A percentile compares a stretch with the other conserved stretches of the same genome.
Evolutionary conservation across 1,140 invertebrate species (phyloP).

Genomic region (Papilio glaucus): DNA sequence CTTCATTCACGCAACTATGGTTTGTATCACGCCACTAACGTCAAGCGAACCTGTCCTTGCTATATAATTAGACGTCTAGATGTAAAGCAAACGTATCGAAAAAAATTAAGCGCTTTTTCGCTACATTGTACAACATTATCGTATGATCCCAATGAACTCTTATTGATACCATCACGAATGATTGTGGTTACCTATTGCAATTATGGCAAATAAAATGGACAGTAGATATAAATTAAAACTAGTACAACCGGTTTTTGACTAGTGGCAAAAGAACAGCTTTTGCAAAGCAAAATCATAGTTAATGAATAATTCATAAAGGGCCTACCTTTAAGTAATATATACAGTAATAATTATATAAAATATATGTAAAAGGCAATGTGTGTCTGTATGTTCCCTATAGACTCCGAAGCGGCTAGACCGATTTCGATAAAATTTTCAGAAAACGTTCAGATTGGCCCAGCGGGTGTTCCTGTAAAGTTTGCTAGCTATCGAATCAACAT

Average conservation of each 20-base stretch:
- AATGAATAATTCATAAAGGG: conserved; percentile 4
- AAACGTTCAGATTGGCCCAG: too few species aligned
- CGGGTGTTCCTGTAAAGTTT: too few species aligned
- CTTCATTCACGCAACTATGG: conserved; percentile 56
- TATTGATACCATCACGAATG: conserved; percentile 21
- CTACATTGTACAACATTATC: conserved; percentile 46
- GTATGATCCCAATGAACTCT: conserved; percentile 50
- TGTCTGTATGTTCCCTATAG: too few species aligned
- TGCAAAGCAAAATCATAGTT: not conserved
- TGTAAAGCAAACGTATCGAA: conserved; percentile 39
- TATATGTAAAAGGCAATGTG: too few species aligned
- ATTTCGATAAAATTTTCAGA: too few species aligned
- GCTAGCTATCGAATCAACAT: too few species aligned
- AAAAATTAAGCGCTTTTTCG: conserved; percentile 42
- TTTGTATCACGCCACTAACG: conserved; percentile 39
- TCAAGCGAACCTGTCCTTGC: conserved; percentile 48
- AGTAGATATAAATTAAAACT: not conserved
- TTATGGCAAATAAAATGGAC: not conserved
- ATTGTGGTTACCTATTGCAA: conserved; percentile 16
- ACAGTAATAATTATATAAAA: too few species aligned
- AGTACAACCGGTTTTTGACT: not conserved
- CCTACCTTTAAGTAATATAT: too few species aligned
- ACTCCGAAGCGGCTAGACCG: too few species aligned
- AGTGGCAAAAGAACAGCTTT: not conserved
- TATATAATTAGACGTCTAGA: conserved; percentile 43